Conservation (phyloP, 2,888 invertebrate species). For the Ectemnius lituratus region DNA sequence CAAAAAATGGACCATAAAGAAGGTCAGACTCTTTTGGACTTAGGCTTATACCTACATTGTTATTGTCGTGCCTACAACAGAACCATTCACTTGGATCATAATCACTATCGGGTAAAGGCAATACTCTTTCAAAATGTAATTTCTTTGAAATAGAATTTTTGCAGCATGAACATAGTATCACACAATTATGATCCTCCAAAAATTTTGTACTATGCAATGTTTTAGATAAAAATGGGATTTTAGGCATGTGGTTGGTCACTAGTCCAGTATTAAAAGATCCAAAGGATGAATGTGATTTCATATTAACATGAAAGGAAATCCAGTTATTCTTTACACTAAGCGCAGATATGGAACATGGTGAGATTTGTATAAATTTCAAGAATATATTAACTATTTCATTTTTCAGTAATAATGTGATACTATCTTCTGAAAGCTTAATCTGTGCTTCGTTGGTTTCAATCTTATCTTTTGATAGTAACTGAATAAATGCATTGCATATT, state of each 20-base stretch:
- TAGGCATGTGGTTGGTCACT: constrained; percentile 45
- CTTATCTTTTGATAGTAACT: constrained; percentile 44
- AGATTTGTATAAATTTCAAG: constrained; percentile 62
- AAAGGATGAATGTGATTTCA: constrained; percentile 59
- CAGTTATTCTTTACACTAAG: constrained; percentile 66
- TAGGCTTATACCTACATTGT: constrained; percentile 47
- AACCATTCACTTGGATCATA: constrained; percentile 75
- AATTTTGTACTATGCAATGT: constrained; percentile 17
- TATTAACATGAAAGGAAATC: constrained; percentile 73
- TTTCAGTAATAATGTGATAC: constrained; percentile 61
- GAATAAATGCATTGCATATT: constrained; percentile 71
- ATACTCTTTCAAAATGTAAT: constrained; percentile 63
- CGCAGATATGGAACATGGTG: constrained; percentile 69
- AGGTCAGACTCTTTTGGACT: constrained; percentile 67
- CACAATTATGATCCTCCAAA: constrained; percentile 27
- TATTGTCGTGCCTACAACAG: constrained; percentile 67
- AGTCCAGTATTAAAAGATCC: constrained; percentile 71
- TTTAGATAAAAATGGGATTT: constrained; percentile 20
- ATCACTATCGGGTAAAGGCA: constrained; percentile 70
- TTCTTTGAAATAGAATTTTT: constrained; percentile 65
- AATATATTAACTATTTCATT: constrained; percentile 57
- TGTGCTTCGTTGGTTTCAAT: constrained; percentile 54
- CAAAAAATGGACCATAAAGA: constrained; percentile 69
- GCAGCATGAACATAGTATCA: constrained; percentile 68
- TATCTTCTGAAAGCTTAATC: constrained; percentile 66